Evolutionary conservation across 2,797 vertebrate genomes (phyloP).

Genomic region (Sebastes melanostomus): DNA sequence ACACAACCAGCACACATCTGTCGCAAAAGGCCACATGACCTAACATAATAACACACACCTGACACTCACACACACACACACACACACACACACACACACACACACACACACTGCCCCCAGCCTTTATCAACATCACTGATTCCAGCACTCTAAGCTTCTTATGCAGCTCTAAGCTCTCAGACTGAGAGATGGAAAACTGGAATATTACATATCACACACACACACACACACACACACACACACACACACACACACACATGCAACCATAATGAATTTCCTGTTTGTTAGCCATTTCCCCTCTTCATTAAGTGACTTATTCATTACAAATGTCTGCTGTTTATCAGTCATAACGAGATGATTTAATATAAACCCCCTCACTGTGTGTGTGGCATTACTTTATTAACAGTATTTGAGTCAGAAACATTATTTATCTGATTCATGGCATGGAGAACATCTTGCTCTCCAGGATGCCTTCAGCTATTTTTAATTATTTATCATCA

Average conservation of each 20-base stretch:
- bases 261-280: conserved; percentile 51
- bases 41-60: conserved; percentile 47
- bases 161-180: conserved; percentile 77
- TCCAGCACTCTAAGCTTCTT: conserved; percentile 82
- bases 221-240: not conserved
- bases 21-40: conserved; percentile 36
- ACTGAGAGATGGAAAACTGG: conserved; percentile 74
- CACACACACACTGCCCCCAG: not conserved
- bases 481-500: not conserved
- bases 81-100: not conserved
- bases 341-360: conserved; percentile 45
- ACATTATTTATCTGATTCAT: not conserved
- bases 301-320: conserved; percentile 57
- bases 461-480: not conserved
- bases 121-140: conserved; percentile 78
- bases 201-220: conserved; percentile 64
- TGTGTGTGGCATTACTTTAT: not conserved
- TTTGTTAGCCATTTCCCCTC: conserved; percentile 58
- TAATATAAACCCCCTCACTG: not conserved
- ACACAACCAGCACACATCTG: conserved; percentile 49
- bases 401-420: not conserved
- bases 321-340: conserved; percentile 39
- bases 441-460: not conserved
- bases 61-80: not conserved
- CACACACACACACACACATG: not conserved